Evolutionary conservation across 2,888 invertebrate genomes (phyloP).

Genomic region (Zhuqinia jingwanae): DNA sequence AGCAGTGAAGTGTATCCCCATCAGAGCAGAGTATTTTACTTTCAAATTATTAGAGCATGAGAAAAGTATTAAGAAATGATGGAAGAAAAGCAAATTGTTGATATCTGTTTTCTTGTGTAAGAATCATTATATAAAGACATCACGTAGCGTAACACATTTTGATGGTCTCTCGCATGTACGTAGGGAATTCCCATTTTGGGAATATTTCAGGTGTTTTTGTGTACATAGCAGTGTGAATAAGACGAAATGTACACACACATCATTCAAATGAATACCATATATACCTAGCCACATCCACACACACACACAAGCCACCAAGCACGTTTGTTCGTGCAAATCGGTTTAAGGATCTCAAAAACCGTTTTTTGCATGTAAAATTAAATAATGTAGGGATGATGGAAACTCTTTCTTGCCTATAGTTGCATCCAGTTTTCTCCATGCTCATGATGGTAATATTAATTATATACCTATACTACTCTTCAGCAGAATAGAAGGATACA

Average conservation of each 20-base stretch:
- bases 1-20: no score
- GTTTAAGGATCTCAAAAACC: background rate
- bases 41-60: no score
- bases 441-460: no score
- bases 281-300: no score
- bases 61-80: no score
- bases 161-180: no score
- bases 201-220: conserved; percentile 29
- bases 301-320: background rate
- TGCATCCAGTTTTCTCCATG: no score
- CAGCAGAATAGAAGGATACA: background rate
- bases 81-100: no score
- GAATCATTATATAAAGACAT: conserved; percentile 25
- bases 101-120: no score
- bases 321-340: background rate
- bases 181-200: conserved; percentile 6
- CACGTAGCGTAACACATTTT: background rate
- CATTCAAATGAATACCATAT: background rate
- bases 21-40: no score
- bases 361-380: conserved; percentile 11
- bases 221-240: background rate
- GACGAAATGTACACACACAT: conserved; percentile 16
- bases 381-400: conserved; percentile 2
- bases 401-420: background rate
- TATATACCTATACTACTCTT: no score